Evolutionary conservation across 1,140 invertebrate species (phyloP).

Genomic region (Cotesia chilonis): DNA sequence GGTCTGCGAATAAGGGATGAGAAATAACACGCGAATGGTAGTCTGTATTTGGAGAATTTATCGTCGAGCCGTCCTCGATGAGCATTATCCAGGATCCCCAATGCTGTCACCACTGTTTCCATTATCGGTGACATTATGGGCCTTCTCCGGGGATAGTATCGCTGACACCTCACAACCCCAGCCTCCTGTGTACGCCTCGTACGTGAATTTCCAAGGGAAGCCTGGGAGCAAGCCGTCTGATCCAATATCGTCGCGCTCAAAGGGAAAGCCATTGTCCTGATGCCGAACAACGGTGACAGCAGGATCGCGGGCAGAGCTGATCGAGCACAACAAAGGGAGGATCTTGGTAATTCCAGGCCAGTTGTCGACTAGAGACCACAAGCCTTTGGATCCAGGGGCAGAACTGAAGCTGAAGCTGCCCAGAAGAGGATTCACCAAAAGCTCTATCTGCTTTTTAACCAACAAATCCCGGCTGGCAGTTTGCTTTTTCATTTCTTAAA

Average conservation of each 20-base stretch:
- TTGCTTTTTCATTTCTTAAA: constrained; percentile 21
- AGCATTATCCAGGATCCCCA: constrained; percentile 15
- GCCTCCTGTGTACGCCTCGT: constrained; percentile 1
- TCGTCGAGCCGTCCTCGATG: constrained; percentile 16
- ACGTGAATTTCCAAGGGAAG: neutral
- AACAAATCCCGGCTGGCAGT: constrained; percentile 2
- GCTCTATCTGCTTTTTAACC: neutral
- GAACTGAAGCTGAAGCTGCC: neutral
- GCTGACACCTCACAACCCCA: constrained; percentile 17
- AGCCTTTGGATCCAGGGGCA: too few species aligned
- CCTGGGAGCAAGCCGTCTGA: neutral
- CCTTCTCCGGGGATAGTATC: constrained; percentile 21
- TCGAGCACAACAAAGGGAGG: neutral
- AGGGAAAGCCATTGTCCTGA: constrained; percentile 9
- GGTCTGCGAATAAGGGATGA: constrained; percentile 1
- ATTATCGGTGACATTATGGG: constrained; percentile 20
- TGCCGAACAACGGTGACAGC: neutral
- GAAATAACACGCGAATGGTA: neutral
- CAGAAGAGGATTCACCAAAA: neutral
- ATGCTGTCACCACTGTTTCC: constrained; percentile 24
- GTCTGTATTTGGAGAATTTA: constrained; percentile 21
- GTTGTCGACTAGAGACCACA: neutral
- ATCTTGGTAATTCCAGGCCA: neutral
- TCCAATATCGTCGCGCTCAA: neutral
- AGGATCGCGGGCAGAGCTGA: neutral